Percentiles rank a stretch among this genome's conserved stretches.
These are phyloP conservation scores for Sphecodes monilicornis DNA, from an alignment of 2,888 invertebrate species.

Conservation along the genomic window DNA sequence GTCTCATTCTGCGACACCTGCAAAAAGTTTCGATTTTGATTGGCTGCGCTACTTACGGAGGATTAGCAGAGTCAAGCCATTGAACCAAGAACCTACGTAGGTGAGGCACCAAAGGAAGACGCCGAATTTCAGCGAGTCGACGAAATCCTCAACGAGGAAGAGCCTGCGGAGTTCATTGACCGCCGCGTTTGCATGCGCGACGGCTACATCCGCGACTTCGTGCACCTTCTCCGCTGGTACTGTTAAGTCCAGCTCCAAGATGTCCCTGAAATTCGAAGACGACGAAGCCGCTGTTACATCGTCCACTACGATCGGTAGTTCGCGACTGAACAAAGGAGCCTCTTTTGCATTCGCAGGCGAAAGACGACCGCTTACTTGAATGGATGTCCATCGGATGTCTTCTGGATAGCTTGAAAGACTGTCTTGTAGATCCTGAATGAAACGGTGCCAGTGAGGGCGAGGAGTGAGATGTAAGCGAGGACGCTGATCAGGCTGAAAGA, in stretches of 20 bases:
- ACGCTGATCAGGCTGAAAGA: constrained; percentile 98
- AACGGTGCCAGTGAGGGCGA: constrained; percentile 94
- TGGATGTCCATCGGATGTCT: constrained; percentile 98
- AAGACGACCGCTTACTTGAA: constrained; percentile 92
- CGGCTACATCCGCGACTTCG: constrained; percentile 93
- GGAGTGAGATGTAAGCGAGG: constrained; percentile 95
- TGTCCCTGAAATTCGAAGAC: constrained; percentile 86
- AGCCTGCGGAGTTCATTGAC: constrained; percentile 94
- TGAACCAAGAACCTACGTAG: constrained; percentile 99
- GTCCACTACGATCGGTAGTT: too few species aligned
- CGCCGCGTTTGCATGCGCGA: constrained; percentile 94
- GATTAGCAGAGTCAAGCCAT: constrained; percentile 99
- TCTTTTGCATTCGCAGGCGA: background rate
- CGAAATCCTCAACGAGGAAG: constrained; percentile 98
- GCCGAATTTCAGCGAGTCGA: constrained; percentile 98
- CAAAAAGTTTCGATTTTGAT: background rate
- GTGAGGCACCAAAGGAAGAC: constrained; percentile 98
- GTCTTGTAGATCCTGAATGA: constrained; percentile 98
- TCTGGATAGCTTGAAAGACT: constrained; percentile 97
- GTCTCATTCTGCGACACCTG: background rate
- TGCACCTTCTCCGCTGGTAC: constrained; percentile 96
- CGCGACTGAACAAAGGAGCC: rapidly evolving
- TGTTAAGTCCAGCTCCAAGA: constrained; percentile 94
- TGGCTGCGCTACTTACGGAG: constrained; percentile 88
- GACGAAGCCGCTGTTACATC: background rate